Base-by-base conservation (phyloP, 2,113 vertebrate genomes). In the Agapornis roseicollis region DNA sequence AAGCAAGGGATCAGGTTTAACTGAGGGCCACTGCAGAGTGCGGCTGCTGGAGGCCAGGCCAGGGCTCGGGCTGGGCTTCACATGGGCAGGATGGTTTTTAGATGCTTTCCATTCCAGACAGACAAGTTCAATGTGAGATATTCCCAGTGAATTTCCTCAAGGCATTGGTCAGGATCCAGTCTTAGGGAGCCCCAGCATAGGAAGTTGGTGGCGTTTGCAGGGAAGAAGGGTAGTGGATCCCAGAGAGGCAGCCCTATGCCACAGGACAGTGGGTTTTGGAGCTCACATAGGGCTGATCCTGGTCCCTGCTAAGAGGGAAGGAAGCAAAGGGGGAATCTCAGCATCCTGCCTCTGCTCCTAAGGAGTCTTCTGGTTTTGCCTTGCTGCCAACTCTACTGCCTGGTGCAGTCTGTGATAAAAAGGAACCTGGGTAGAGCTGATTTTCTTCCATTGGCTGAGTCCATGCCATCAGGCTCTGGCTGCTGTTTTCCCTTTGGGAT, bases 1-100 rank as follows among this genome's bases (percentile, higher is more conserved):
- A 96, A 96, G 92, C 39, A 50, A 95, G 90, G 90, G 95, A 97
- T 97, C 96, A 96, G 88, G 90, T 97, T 97, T 96, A 97, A 97
- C 91, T 77, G 88, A 91, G 77, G 47, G 89, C 88, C 9, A 56
- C 88, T 93, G 93, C 71, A 68, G 83, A 92, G 78, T 29, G 42
- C 0, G 68, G 88, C 69, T 82, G 94, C 79, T 14, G 74, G 94
- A 53, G 55, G 92, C 79, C 28, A 47, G 87, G 80, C 60, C 64
- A 13, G 77, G 64, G 19, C 72, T 78, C 47, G 41, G 68, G 58
- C 82, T 85, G 78, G 27, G 80, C 55, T 86, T 70, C 0, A 3
- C 1, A 0, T 22, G 31, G 76, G 44, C 80, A 61, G 61, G 49
- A 41, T 0, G 0, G 6, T 24, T 89, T 94, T 66, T 46, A 82